Percentiles rank a stretch among this genome's conserved stretches.
These are phyloP conservation scores for Drosophila macrospina DNA, from an alignment of 2,888 invertebrate species.

Conservation along the genomic window DNA sequence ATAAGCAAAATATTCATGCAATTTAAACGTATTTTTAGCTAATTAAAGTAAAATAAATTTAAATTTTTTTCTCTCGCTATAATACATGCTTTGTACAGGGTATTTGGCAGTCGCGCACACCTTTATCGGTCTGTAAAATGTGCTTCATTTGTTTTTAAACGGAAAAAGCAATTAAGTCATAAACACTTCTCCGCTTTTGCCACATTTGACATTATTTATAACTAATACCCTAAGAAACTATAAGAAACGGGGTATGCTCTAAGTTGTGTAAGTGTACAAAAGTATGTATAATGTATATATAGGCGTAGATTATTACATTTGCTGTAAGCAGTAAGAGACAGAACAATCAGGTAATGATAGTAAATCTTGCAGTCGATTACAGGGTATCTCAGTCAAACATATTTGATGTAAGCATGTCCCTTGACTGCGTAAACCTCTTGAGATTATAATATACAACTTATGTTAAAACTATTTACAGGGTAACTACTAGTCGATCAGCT, in stretches of 20 bases:
- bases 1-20: too few relatives aligned
- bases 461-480: background rate
- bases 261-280: background rate
- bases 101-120: slow-evolving; percentile 1
- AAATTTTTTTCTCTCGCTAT: background rate
- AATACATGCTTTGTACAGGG: background rate
- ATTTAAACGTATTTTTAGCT: too few relatives aligned
- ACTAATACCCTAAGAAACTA: background rate
- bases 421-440: background rate
- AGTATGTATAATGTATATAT: background rate
- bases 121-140: background rate
- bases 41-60: too few relatives aligned
- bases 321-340: too few relatives aligned
- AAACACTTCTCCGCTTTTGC: slow-evolving; percentile 9
- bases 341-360: too few relatives aligned
- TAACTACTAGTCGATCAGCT: background rate
- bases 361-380: too few relatives aligned
- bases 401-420: background rate
- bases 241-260: background rate
- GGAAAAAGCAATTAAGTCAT: slow-evolving; percentile 24
- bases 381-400: background rate
- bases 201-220: slow-evolving; percentile 3
- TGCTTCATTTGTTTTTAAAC: slow-evolving; percentile 1
- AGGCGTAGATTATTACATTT: too few relatives aligned
- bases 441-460: background rate